Evolutionary conservation across 2,113 vertebrate genomes (phyloP), one percentile per base, ranked within the genome.

Genomic region (Ameiurus melas): DNA sequence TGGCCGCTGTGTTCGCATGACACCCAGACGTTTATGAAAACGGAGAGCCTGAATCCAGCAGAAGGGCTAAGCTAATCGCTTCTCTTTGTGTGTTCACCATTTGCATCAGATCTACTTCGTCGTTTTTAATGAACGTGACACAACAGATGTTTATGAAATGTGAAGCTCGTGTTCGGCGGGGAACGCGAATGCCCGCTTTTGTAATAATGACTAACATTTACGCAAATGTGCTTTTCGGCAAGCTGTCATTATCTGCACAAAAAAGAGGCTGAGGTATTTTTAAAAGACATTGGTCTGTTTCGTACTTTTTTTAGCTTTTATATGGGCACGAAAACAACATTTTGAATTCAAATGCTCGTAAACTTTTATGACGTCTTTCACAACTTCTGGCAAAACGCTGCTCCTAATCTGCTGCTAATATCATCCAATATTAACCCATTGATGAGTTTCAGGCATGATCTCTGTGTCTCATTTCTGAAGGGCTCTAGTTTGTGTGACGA

Each of bases 101-200:
- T 87, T 80, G 55, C 78, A 85, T 68, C 57, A 33, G 70, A 80
- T 84, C 62, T 84, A 81, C 86, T 89, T 75, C 20, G 53, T 36
- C 30, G 39, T 68, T 88, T 82, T 89, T 85, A 83, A 89, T 87
- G 86, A 87, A 85, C 64, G 33, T 19, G 1, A 64, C n/a, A 66
- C 19, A 51, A 68, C 86, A 89, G 86, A 88, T 88, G 68, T 77
- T 78, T 78, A 25, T 83, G 68, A 86, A 86, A 84, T 39, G 77
- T 47, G 33, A 79, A 82, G 47, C 70, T 64, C 22, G 14, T 22
- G 64, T 68, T 53, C 86, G 20, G 33, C 77, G 39, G 71, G 55
- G 57, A 30, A 33, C 14, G 55, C 43, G 43, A 30, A 68, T 9
- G 33, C 16, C 86, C 5, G 68, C n/a, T 81, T 68, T 14, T 47